phyloP scores from a whole-genome alignment of 2,797 vertebrate species.

The Xyrichtys novacula region DNA sequence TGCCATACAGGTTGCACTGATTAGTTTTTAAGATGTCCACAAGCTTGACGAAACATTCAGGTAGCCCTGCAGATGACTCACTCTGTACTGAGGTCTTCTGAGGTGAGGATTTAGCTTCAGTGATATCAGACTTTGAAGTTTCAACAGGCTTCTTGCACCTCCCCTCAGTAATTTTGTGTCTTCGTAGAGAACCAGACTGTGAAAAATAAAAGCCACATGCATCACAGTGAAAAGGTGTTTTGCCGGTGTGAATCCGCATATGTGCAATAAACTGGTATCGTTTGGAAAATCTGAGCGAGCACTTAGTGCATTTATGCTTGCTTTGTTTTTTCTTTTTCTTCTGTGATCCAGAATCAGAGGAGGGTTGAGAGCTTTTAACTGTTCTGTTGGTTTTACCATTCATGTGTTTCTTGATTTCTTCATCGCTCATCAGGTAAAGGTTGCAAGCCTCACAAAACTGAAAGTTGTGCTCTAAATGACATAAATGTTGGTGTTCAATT shows the following conservation, averaged over 20 bases:
- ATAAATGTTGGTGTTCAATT: conserved; percentile 80
- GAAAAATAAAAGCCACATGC: conserved; percentile 80
- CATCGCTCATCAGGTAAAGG: conserved; percentile 62
- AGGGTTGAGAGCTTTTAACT: neutral
- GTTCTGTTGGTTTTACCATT: conserved; percentile 46
- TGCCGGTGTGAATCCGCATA: conserved; percentile 76
- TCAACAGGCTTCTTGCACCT: conserved; percentile 61
- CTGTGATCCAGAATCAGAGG: neutral
- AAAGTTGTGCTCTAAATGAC: conserved; percentile 67
- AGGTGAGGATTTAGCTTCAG: neutral
- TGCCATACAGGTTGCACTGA: conserved; percentile 68
- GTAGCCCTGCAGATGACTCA: conserved; percentile 33
- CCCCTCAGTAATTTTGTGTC: conserved; percentile 67
- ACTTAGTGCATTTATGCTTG: conserved; percentile 69
- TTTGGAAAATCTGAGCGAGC: conserved; percentile 70
- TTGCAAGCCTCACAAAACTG: conserved; percentile 75
- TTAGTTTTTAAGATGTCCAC: conserved; percentile 74
- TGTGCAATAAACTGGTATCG: conserved; percentile 62
- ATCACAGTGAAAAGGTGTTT: conserved; percentile 77
- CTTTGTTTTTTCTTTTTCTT: conserved; percentile 30
- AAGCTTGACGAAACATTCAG: conserved; percentile 81
- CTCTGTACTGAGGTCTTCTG: conserved; percentile 3
- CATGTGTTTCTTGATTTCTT: conserved; percentile 60
- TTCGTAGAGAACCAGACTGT: conserved; percentile 60
- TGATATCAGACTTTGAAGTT: conserved; percentile 15